Evolutionary conservation across 2,113 vertebrate species (phyloP), one percentile per base, ranked within the genome.

Genomic region (Lucifuga dentata): DNA sequence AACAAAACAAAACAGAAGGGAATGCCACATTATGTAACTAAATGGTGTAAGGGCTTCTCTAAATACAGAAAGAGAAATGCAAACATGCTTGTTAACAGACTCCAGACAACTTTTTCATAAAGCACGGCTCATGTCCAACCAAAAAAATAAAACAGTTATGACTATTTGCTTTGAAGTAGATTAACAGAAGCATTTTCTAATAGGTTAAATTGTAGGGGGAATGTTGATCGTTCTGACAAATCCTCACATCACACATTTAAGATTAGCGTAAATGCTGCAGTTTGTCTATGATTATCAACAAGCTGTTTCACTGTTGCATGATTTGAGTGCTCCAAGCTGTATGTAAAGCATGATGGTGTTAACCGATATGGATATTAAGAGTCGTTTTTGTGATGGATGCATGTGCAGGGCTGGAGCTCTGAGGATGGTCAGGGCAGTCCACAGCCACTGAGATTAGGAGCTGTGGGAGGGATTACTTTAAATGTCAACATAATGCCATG

Each of bases 401-500:
- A 57, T 26, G 35, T 48, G 13, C 48, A 60, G 76, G 65, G 49
- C 58, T 40, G 17, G 51, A 65, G 73, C 81, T 76, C 45, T 21
- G 72, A 52, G 65, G 61, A 70, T 65, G 66, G 85, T 73, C 70
- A 73, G 56, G 72, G 59, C 51, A 56, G 76, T 84, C 86, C 61
- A 75, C 44, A 53, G 83, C 80, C 77, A 75, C 80, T 52, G 74
- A 82, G 86, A 88, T 89, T 89, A 87, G 56, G 84, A 85, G 79
- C 81, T 50, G 64, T 72, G 62, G 90, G 88, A 89, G 84, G 86
- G 85, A 90, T 92, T 91, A 86, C 82, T 85, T 59, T 75, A 91
- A 92, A 92, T 92, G 90, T 91, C 91, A 92, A 67, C 89, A 88
- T 90, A 90, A 92, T 92, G 87, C 88, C 90, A 90, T 66, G 82